A percentile compares a stretch with the other conserved stretches of the same genome.
phyloP scores from a whole-genome alignment of 2,113 vertebrate species.

The Emydocephalus ijimae region DNA sequence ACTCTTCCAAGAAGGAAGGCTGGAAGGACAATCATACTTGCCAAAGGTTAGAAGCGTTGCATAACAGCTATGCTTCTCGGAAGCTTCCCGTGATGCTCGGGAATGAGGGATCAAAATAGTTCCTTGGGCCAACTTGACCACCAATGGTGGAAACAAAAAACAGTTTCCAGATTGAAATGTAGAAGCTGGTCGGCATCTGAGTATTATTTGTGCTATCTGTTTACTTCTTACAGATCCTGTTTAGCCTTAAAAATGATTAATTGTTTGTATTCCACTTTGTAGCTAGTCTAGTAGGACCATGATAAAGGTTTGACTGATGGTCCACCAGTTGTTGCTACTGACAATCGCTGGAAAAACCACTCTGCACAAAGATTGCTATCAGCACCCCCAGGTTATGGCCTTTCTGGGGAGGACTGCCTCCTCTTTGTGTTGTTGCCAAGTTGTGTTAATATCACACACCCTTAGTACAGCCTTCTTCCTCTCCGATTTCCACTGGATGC shows the following conservation, averaged over 20 bases:
- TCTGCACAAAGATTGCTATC: neutral
- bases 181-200: neutral
- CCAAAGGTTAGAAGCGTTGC: neutral
- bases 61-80: slow-evolving; percentile 9
- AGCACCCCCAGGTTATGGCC: neutral
- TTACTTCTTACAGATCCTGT: neutral
- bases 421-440: neutral
- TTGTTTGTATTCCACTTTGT: too few relatives aligned
- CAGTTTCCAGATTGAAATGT: neutral
- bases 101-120: neutral
- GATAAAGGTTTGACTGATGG: neutral
- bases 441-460: neutral
- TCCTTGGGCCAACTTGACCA: neutral
- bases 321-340: neutral
- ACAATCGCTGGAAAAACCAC: neutral
- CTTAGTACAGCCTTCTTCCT: neutral
- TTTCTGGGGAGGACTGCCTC: neutral
- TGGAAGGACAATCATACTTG: neutral
- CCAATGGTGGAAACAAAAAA: neutral
- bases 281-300: too few relatives aligned
- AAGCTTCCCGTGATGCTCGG: slow-evolving; percentile 21
- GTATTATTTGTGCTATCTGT: neutral
- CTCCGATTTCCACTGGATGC: neutral
- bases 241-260: too few relatives aligned
- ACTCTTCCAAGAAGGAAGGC: neutral